Evolutionary conservation across 2,113 vertebrate species (phyloP).

Genomic region (Zootoca vivipara): DNA sequence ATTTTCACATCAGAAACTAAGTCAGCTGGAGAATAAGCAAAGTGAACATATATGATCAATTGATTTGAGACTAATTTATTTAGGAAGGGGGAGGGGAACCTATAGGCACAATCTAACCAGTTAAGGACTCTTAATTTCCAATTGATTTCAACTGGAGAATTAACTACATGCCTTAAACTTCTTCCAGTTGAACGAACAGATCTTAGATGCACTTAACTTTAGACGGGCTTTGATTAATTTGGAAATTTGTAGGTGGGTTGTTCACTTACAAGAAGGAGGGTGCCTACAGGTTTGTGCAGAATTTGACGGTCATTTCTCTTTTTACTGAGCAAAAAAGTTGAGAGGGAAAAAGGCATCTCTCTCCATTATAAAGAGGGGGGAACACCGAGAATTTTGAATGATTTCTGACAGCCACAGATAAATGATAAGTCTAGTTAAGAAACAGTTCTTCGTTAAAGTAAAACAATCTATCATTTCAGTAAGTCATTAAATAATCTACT

Average conservation of each 20-base stretch:
- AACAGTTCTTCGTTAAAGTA: conserved; percentile 18
- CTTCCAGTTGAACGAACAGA: not conserved
- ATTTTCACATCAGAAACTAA: not conserved
- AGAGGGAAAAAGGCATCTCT: not conserved
- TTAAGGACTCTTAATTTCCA: not conserved
- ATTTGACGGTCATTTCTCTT: conserved; percentile 23
- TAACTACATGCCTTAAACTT: not conserved
- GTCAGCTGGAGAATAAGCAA: not conserved
- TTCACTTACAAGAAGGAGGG: conserved; percentile 36
- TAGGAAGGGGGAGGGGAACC: conserved; percentile 43
- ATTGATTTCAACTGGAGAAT: not conserved
- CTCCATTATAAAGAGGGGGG: not conserved
- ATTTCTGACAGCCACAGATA: not conserved
- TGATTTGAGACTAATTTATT: conserved; percentile 29
- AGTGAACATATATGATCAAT: conserved; percentile 7
- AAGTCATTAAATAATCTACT: conserved; percentile 14
- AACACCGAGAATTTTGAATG: not conserved
- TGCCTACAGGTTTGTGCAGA: not conserved
- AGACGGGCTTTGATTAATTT: not conserved
- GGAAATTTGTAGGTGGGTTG: not conserved
- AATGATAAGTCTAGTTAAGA: conserved; percentile 6
- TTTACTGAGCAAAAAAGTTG: conserved; percentile 12
- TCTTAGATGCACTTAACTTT: conserved; percentile 1
- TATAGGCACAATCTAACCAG: not conserved
- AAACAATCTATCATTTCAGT: conserved; percentile 32